Conservation (phyloP, 2,888 invertebrate species). For the Noctua pronuba region DNA sequence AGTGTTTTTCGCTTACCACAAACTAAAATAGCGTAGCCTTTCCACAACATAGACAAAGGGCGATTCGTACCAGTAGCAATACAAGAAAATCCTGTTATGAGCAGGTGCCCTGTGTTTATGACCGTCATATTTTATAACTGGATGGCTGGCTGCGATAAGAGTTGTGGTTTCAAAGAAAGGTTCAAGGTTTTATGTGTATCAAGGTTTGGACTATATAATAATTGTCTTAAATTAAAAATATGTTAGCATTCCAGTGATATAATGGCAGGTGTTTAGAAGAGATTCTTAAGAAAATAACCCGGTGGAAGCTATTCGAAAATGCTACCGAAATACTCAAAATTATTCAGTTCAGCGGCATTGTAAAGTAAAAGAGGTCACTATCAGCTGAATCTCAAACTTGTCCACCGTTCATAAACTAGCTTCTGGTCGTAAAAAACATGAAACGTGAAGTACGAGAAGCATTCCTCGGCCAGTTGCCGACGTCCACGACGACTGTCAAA, state of each 20-base stretch:
- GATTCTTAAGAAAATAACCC: constrained; percentile 19
- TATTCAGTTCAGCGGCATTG: constrained; percentile 42
- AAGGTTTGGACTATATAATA: neutral
- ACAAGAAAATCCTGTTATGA: constrained; percentile 59
- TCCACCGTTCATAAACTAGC: constrained; percentile 64
- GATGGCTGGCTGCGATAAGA: constrained; percentile 41
- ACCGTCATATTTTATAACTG: constrained; percentile 45
- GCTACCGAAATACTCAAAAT: constrained; percentile 36
- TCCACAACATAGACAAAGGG: constrained; percentile 31
- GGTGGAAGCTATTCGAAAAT: neutral
- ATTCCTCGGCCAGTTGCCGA: constrained; percentile 74
- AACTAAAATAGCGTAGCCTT: constrained; percentile 14
- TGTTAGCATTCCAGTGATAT: neutral
- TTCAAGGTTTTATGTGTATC: constrained; percentile 24
- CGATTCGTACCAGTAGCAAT: constrained; percentile 21
- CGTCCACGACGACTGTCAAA: constrained; percentile 72
- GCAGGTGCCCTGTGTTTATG: constrained; percentile 55
- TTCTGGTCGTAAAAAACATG: constrained; percentile 69
- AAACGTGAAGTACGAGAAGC: constrained; percentile 66
- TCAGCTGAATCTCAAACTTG: constrained; percentile 60
- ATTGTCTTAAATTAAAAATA: neutral
- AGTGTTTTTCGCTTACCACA: neutral
- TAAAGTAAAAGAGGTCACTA: constrained; percentile 53
- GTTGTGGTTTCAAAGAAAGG: constrained; percentile 33
- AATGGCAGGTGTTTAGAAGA: neutral